phyloP scores from a whole-genome alignment of 2,113 vertebrate species.

The Narcine bancroftii region DNA sequence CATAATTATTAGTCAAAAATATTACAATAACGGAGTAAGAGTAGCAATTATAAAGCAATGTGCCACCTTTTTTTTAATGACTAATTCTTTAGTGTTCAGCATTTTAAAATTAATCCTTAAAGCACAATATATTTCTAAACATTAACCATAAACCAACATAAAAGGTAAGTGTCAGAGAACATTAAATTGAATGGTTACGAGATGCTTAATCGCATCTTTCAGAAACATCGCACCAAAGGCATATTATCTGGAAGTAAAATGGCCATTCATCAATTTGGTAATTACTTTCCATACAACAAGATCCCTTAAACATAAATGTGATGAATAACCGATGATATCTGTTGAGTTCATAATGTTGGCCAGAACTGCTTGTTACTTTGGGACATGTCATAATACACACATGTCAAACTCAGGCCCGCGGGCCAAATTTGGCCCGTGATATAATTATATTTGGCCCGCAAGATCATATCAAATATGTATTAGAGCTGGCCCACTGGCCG shows the following conservation, averaged over 20 bases:
- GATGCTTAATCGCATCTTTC: not conserved
- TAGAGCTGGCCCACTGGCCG: too few species aligned
- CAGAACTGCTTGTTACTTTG: not conserved
- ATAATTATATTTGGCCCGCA: too few species aligned
- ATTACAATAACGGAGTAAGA: not conserved
- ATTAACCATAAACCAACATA: not conserved
- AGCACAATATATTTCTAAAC: not conserved
- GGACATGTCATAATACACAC: too few species aligned
- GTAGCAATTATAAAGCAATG: not conserved
- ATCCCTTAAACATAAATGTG: not conserved
- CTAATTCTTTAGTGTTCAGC: not conserved
- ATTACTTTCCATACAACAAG: not conserved
- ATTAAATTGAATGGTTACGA: not conserved
- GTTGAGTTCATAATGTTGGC: not conserved
- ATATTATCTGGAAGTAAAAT: not conserved
- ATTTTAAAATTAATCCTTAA: not conserved
- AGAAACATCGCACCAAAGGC: not conserved
- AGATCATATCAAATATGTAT: too few species aligned
- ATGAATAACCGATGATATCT: not conserved
- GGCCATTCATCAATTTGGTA: too few species aligned
- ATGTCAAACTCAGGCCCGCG: too few species aligned
- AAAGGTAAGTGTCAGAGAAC: not conserved
- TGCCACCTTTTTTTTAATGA: not conserved
- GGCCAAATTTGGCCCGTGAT: too few species aligned
- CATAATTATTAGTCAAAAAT: too few species aligned